A percentile compares a stretch with the other conserved stretches of the same genome.
phyloP scores from a whole-genome alignment of 2,113 vertebrate species.

The Rostratula benghalensis region DNA sequence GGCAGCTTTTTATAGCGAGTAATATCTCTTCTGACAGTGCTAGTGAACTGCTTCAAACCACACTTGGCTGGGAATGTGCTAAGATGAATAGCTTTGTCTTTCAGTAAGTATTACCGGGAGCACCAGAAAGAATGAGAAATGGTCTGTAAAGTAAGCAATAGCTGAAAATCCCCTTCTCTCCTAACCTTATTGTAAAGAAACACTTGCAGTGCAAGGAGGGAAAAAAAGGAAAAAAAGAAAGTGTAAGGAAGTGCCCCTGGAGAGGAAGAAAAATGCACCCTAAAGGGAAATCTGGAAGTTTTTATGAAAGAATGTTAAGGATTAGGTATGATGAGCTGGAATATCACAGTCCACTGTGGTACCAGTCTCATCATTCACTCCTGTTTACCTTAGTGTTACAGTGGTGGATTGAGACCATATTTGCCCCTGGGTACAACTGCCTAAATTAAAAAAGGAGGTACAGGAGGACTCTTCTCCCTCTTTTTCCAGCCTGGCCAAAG shows the following conservation, averaged over 20 bases:
- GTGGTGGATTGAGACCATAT: neutral
- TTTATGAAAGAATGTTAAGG: neutral
- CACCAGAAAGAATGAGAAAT: conserved; percentile 59
- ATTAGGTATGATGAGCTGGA: neutral
- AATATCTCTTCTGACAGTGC: conserved; percentile 77
- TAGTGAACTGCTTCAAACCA: conserved; percentile 61
- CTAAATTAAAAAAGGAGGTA: neutral
- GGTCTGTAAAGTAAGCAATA: conserved; percentile 54
- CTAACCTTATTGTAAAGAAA: conserved; percentile 44
- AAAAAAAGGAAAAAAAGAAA: neutral
- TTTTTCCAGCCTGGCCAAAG: neutral
- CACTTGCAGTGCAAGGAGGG: neutral
- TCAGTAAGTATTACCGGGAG: conserved; percentile 64
- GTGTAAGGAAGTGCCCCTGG: neutral
- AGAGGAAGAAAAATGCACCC: neutral
- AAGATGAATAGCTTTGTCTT: conserved; percentile 75
- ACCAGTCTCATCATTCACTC: neutral
- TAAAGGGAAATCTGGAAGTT: neutral
- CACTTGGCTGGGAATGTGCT: conserved; percentile 48
- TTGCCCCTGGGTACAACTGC: neutral
- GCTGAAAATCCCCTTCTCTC: conserved; percentile 23
- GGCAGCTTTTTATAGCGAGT: conserved; percentile 70
- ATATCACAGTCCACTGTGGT: neutral
- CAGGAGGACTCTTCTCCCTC: neutral
- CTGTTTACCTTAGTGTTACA: neutral